A percentile compares a stretch with the other conserved stretches of the same genome.
phyloP scores from a whole-genome alignment of 1,140 invertebrate species.

The Neuroterus valhalla region DNA sequence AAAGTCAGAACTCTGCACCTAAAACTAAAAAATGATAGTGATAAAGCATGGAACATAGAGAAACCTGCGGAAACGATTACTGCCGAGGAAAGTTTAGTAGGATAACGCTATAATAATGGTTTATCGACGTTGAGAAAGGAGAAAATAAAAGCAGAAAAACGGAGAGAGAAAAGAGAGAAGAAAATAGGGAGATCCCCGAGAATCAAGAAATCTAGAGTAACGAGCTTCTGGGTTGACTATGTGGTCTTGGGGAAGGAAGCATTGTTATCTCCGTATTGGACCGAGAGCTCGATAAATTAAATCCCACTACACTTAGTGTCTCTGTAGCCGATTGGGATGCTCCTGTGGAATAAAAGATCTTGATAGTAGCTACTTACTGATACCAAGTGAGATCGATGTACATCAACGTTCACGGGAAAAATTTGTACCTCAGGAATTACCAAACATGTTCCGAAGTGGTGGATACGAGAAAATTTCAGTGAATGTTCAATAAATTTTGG shows the following conservation, averaged over 20 bases:
- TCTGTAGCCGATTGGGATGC: conserved; percentile 45
- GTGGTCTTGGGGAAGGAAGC: conserved; percentile 37
- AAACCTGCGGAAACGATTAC: conserved; percentile 2
- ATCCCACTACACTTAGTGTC: conserved; percentile 42
- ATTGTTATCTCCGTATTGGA: conserved; percentile 49
- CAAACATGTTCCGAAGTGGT: too few species aligned
- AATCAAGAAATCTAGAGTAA: conserved; percentile 47
- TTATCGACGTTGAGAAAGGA: neutral
- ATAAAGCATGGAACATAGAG: neutral
- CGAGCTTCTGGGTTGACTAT: conserved; percentile 40
- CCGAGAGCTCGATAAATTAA: conserved; percentile 51
- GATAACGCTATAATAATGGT: conserved; percentile 22
- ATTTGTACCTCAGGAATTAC: too few species aligned
- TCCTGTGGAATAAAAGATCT: conserved; percentile 47
- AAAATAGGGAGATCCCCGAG: conserved; percentile 38
- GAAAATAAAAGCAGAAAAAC: neutral
- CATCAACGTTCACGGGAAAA: neutral
- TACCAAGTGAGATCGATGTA: neutral
- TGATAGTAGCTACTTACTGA: conserved; percentile 26
- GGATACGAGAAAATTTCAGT: too few species aligned
- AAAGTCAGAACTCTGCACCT: neutral
- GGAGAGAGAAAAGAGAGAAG: conserved; percentile 13
- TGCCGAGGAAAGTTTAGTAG: conserved; percentile 1
- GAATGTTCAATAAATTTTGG: too few species aligned
- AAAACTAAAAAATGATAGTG: conserved; percentile 29